Base-by-base conservation (phyloP, 1,140 invertebrate species). In the Choristoneura fumiferana region DNA sequence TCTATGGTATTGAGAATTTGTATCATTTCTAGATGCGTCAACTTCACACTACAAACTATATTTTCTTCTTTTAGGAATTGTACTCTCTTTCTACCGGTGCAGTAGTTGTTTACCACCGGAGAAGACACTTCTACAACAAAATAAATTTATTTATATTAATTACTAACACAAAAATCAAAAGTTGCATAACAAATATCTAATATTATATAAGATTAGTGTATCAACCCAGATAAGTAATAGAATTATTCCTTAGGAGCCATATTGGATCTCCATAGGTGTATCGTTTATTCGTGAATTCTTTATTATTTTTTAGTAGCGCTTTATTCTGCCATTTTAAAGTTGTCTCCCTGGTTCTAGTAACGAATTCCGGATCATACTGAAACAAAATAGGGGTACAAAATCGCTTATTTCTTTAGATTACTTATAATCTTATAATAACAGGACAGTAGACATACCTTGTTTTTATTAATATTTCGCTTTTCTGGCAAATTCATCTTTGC, bases 401-500 rank as follows among this genome's bases (percentile, higher is more conserved):
- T n/a, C n/a, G n/a, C n/a, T n/a, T n/a, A n/a, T 29, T 29, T 6
- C 22, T 29, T 29, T 3, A 29, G 2, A 6, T 6, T 6, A 29
- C 2, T 29, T 29, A 29, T 29, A 29, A 29, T 29, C 22, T 29
- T 3, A 29, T 29, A 29, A 29, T 29, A 29, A 29, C 2, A 29
- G 6, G 6, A 3, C 2, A 3, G 22, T 29, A 29, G n/a, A 29
- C 22, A 29, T 67, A 76, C 71, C 62, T 74, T 59, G 49, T 67
- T 36, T 12, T 6, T 37, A 43, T 65, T 65, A 8, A 65, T 65
- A 22, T 63, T 71, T 4, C 71, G 55, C 63, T 75, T 84, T 37
- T 85, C 75, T 8, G 91, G 91, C 57, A 92, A 77, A 78, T 93
- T 93, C 38, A 88, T 91, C 61, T 86, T 91, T 1, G 87, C 83